Evolutionary conservation across 2,888 invertebrate genomes (phyloP).

Genomic region (Anagyrus pseudococci): DNA sequence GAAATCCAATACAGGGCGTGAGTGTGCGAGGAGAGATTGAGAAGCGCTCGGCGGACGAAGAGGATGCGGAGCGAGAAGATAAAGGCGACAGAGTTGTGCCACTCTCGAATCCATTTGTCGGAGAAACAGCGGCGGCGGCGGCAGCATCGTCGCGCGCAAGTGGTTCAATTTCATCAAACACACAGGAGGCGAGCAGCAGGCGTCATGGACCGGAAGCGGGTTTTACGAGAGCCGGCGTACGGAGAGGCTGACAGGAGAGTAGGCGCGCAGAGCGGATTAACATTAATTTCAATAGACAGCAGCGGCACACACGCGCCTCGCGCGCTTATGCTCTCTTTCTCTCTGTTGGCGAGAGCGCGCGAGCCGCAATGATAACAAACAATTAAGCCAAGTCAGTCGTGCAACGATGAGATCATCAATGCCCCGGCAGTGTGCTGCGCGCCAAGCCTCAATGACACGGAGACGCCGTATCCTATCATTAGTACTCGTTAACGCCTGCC

Average conservation of each 20-base stretch:
- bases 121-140: too few relatives aligned
- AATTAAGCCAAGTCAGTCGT: constrained; percentile 58
- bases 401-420: constrained; percentile 60
- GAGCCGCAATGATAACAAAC: constrained; percentile 62
- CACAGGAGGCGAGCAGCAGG: constrained; percentile 29
- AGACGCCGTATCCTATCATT: constrained; percentile 57
- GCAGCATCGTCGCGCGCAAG: constrained; percentile 44
- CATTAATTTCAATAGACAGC: constrained; percentile 63
- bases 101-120: constrained; percentile 27
- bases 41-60: too few relatives aligned
- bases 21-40: background rate
- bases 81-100: constrained; percentile 31
- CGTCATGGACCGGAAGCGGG: constrained; percentile 57
- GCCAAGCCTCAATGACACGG: constrained; percentile 55
- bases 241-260: background rate
- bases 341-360: constrained; percentile 47
- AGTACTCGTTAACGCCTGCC: constrained; percentile 56
- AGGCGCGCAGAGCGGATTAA: constrained; percentile 56
- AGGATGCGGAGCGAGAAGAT: constrained; percentile 4
- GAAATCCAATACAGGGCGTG: background rate
- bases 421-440: constrained; percentile 12
- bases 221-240: too few relatives aligned
- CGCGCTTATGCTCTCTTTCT: background rate
- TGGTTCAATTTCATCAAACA: constrained; percentile 58
- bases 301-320: too few relatives aligned